phyloP scores from a whole-genome alignment of 2,888 invertebrate species.

The Cepaea hortensis region DNA sequence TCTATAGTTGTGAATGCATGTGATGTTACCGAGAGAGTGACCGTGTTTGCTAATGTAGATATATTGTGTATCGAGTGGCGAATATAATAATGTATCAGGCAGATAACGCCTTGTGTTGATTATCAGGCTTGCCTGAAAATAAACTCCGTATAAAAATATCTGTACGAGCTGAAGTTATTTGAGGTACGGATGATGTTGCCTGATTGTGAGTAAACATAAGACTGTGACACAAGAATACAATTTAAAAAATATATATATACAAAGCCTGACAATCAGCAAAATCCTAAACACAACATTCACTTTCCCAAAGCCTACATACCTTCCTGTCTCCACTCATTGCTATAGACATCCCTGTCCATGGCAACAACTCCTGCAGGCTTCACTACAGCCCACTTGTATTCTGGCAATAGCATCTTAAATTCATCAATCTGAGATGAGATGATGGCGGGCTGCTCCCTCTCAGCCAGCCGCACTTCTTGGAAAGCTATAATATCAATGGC shows the following conservation, averaged over 20 bases:
- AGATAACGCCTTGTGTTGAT: too few relatives aligned
- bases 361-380: constrained; percentile 59
- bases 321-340: constrained; percentile 61
- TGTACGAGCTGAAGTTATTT: too few relatives aligned
- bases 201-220: too few relatives aligned
- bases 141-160: too few relatives aligned
- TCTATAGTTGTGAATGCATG: too few relatives aligned
- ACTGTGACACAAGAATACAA: too few relatives aligned
- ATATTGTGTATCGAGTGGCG: too few relatives aligned
- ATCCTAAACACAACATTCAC: neutral
- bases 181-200: too few relatives aligned
- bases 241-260: neutral
- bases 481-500: constrained; percentile 65
- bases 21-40: too few relatives aligned
- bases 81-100: too few relatives aligned
- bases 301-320: constrained; percentile 54
- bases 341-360: constrained; percentile 52
- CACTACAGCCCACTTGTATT: constrained; percentile 60
- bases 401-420: constrained; percentile 59
- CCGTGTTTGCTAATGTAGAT: too few relatives aligned
- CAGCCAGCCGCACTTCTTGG: constrained; percentile 66
- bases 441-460: neutral
- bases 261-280: neutral
- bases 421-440: constrained; percentile 61
- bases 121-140: too few relatives aligned